These are phyloP conservation scores for Anodontia alba DNA, from an alignment of 2,888 invertebrate species.

Conservation along the genomic window DNA sequence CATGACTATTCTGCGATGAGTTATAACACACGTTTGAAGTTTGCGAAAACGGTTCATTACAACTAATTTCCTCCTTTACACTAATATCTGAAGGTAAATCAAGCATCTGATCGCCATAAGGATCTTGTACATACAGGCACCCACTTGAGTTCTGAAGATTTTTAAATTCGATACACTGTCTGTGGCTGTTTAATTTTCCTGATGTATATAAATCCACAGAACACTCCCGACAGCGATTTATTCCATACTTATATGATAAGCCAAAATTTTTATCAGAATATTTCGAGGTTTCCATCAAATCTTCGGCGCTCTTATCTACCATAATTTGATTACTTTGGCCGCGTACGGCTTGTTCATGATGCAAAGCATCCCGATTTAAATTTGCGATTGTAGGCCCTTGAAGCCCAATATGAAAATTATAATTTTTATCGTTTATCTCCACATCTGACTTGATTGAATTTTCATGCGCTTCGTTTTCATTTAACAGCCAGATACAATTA, in stretches of 20 bases:
- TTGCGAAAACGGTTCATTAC: neutral
- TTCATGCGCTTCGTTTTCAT: neutral
- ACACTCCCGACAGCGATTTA: constrained; percentile 10
- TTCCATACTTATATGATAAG: constrained; percentile 1
- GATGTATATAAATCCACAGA: constrained; percentile 6
- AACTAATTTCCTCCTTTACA: neutral
- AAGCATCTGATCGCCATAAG: neutral
- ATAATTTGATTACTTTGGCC: constrained; percentile 16
- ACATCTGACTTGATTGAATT: neutral
- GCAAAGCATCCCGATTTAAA: neutral
- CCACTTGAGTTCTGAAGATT: neutral
- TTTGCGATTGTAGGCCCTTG: neutral
- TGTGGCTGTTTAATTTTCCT: neutral
- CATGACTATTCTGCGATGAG: neutral
- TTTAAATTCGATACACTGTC: neutral
- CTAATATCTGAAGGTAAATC: neutral
- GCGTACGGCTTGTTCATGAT: constrained; percentile 10
- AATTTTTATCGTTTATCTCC: neutral
- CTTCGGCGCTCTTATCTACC: neutral
- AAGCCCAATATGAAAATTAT: neutral
- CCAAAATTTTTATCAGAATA: neutral
- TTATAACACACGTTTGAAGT: constrained; percentile 15
- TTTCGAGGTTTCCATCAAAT: constrained; percentile 11
- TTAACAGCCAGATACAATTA: neutral
- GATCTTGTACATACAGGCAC: neutral